Base-by-base conservation (phyloP, 35 echinoderm and acorn worm species). In the Amphiura filiformis region DNA sequence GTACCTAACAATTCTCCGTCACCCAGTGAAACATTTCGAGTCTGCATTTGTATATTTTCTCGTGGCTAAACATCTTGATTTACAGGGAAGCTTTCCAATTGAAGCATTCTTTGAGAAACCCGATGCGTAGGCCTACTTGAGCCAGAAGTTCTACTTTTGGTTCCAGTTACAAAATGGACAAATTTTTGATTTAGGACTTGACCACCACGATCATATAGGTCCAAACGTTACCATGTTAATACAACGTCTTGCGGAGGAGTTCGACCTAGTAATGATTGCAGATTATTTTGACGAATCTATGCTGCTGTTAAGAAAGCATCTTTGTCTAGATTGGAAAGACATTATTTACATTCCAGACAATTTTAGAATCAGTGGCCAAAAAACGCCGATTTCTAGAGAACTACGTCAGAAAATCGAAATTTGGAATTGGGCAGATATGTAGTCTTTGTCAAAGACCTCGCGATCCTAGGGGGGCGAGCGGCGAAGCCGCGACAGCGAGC, bases 351-450 rank as follows among this genome's bases (percentile, higher is more conserved):
- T 95, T 79, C 36, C 89, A 11, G 36, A 88, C 22, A 65, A 80
- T n/a, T 65, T 79, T 12, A 81, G 93, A 76, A 34, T 31, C 31
- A n/a, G 18, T 3, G 82, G 18, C 52, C 23, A 32, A 0, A 82
- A 33, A 31, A 76, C 80, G 12, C 56, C 42, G 39, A 64, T 0
- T 80, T 26, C 7, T 30, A 1, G 33, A 35, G 14, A 56, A n/a
- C n/a, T n/a, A n/a, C n/a, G n/a, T n/a, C n/a, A n/a, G n/a, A n/a
- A 79, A 47, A 87, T 94, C 22, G 23, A 32, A 26, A 28, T 57
- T 32, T 95, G 88, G 93, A 95, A 95, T 64, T 32, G 40, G 33
- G 93, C 80, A n/a, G n/a, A n/a, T n/a, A n/a, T n/a, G n/a, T n/a
- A n/a, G n/a, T n/a, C n/a, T n/a, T n/a, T n/a, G n/a, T n/a, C n/a